phyloP scores from a whole-genome alignment of 2,888 invertebrate genomes.

The Dynastes maya region DNA sequence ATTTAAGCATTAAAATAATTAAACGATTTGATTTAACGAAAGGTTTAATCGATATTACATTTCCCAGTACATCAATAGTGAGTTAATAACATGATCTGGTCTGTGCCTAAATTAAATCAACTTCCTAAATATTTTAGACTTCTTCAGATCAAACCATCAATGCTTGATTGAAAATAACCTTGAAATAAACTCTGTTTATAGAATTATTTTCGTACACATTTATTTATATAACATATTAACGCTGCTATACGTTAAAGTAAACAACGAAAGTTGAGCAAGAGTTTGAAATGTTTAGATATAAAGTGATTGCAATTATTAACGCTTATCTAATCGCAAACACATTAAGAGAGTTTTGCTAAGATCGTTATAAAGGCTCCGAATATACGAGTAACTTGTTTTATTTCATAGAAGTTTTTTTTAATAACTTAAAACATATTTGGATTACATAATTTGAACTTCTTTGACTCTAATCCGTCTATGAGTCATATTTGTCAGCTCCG shows the following conservation, averaged over 20 bases:
- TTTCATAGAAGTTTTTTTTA: too few relatives aligned
- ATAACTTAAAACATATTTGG: too few relatives aligned
- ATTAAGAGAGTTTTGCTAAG: conserved; percentile 10
- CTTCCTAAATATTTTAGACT: too few relatives aligned
- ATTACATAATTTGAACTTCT: too few relatives aligned
- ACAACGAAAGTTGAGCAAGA: not conserved
- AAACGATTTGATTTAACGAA: not conserved
- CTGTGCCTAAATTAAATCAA: too few relatives aligned
- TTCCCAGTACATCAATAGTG: too few relatives aligned
- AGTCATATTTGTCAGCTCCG: too few relatives aligned
- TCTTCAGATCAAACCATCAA: not conserved
- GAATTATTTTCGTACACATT: conserved; percentile 3
- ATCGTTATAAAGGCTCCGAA: too few relatives aligned
- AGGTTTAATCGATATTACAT: too few relatives aligned
- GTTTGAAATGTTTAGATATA: conserved; percentile 6
- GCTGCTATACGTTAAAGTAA: not conserved
- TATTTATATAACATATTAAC: not conserved
- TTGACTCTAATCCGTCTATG: too few relatives aligned
- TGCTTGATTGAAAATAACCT: not conserved
- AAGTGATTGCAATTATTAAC: conserved; percentile 5
- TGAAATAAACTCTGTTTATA: not conserved
- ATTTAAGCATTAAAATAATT: conserved; percentile 14
- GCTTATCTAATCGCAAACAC: conserved; percentile 23
- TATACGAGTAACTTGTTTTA: too few relatives aligned
- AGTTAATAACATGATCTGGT: too few relatives aligned